Evolutionary conservation across 2,113 vertebrate genomes (phyloP), one percentile per base, ranked within the genome.

Genomic region (Pseudopodoces humilis): DNA sequence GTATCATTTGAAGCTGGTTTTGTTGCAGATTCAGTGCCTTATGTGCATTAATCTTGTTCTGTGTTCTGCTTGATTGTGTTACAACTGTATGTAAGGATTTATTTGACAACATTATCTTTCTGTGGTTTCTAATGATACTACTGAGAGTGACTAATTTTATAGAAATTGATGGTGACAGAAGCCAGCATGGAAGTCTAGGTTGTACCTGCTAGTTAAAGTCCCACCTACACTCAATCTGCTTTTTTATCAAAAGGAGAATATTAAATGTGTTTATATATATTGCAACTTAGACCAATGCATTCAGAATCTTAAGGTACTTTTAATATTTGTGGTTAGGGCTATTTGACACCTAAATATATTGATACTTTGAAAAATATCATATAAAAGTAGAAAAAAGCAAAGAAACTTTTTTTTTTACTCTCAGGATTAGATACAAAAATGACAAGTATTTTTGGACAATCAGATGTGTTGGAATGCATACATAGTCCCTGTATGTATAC

Each of bases 31-130:
- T 19, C 39, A 92, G 15, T 72, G 23, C 13, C 56, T 90, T 77
- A 17, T 15, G 14, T 85, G 41, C n/a, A 46, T 89, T 92, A 53
- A 65, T 91, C 44, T 92, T 70, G 20, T 88, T 62, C 89, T 72
- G 20, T 59, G 60, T 86, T 95, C 47, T 85, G 47, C 50, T 79
- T 72, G 56, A 60, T n/a, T 39, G 43, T 89, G 55, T 91, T 87
- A 65, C 30, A 79, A 21, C 41, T 85, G 53, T 76, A 2, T 71
- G 24, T 62, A 71, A 75, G 58, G 33, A 69, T 87, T 95, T 86
- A 92, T 92, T 88, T 92, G 88, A 63, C 58, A 90, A 50, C 50
- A 43, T 77, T 68, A 64, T 95, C 78, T 85, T 92, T 78, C 59
- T 83, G 53, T 79, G 11, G 15, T 88, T 94, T 89, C 46, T 79